Evolutionary conservation across 1,140 invertebrate genomes (phyloP), one percentile per base, ranked within the genome.

Genomic region (Sycophila sp.): DNA sequence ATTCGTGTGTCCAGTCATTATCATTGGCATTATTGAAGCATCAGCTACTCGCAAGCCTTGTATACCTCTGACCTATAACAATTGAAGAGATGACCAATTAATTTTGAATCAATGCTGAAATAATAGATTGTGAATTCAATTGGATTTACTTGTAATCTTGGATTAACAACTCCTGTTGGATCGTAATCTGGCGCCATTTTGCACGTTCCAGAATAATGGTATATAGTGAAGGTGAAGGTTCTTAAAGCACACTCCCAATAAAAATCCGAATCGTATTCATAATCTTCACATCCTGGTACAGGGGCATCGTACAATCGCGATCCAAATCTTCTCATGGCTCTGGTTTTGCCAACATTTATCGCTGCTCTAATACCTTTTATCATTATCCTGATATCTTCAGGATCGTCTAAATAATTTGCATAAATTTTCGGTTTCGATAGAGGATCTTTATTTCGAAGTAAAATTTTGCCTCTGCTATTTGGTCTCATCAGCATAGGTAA

Each of bases 91-190:
- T n/a, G n/a, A n/a, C n/a, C n/a, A n/a, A n/a, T n/a, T n/a, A n/a
- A n/a, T n/a, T n/a, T n/a, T n/a, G n/a, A n/a, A n/a, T n/a, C n/a
- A n/a, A n/a, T n/a, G 7, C 2, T 22, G 8, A 3, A n/a, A n/a
- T 32, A 17, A 58, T n/a, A 19, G 13, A 22, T 56, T 47, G 15
- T 24, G 10, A 34, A 28, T 7, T 58, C 2, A n/a, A n/a, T 45
- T 47, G n/a, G 11, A 68, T 94, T 90, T 0, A 94, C 93, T 73
- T 91, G 83, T 3, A 96, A 78, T 69, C 91, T 82, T 1, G 92
- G 88, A 85, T 95, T 93, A 0, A 96, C 92, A 0, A 96, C 94
- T 0, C 93, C 90, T 0, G 36, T 55, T 0, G 67, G 76, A 73
- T 90, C 89, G 5, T 67, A 26, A 0, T 38, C 17, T 0, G 84